A percentile compares a stretch with the other conserved stretches of the same genome.
These are phyloP conservation scores for Tetrao urogallus DNA, from an alignment of 2,113 vertebrate genomes.

Conservation along the genomic window DNA sequence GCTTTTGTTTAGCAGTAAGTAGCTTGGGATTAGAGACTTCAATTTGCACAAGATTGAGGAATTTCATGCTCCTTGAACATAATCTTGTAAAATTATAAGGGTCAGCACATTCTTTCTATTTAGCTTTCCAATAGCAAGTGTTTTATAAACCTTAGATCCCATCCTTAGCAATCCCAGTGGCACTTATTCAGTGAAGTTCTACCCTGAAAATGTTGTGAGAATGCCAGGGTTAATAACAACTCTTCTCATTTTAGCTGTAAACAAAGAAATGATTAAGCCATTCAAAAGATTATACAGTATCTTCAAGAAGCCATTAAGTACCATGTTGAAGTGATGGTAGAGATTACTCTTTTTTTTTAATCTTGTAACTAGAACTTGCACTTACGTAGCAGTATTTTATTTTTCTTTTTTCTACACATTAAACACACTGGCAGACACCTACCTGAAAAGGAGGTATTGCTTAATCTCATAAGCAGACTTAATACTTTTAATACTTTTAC, in stretches of 20 bases:
- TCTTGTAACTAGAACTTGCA: conserved; percentile 35
- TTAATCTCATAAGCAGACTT: conserved; percentile 13
- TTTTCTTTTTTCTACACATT: conserved; percentile 38
- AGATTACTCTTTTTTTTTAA: conserved; percentile 48
- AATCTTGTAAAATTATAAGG: conserved; percentile 1
- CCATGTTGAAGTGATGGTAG: conserved; percentile 45
- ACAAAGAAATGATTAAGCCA: conserved; percentile 60
- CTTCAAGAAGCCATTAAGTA: conserved; percentile 51
- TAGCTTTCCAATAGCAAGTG: conserved; percentile 11
- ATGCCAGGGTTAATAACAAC: conserved; percentile 60
- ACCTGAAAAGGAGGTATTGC: conserved; percentile 21
- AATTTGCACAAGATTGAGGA: neutral
- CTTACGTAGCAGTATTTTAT: conserved; percentile 62
- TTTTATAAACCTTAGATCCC: conserved; percentile 49
- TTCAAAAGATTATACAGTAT: conserved; percentile 48
- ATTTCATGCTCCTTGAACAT: conserved; percentile 13
- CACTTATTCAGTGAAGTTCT: conserved; percentile 59
- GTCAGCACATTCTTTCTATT: conserved; percentile 38
- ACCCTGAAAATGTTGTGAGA: conserved; percentile 58
- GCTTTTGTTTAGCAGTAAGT: conserved; percentile 9
- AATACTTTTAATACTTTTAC: neutral
- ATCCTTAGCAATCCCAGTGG: conserved; percentile 4
- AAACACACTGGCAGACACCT: conserved; percentile 1
- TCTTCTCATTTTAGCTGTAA: conserved; percentile 54
- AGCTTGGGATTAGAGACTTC: conserved; percentile 12